Conservation (phyloP, 2,888 invertebrate species). For the Octonoba sinensis region DNA sequence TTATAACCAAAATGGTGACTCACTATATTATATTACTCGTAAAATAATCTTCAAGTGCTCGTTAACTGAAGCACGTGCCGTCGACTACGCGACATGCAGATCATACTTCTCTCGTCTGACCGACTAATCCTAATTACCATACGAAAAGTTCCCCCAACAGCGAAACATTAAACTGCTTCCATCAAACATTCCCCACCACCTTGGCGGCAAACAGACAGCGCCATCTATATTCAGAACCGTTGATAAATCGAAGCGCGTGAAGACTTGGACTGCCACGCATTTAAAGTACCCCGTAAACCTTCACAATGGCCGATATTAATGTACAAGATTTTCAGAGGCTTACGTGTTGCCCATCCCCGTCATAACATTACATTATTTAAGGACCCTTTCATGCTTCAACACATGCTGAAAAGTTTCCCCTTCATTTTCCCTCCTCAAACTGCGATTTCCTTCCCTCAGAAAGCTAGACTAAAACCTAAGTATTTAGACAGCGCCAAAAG, state of each 20-base stretch:
- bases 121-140: constrained; percentile 13
- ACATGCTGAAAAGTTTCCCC: constrained; percentile 7
- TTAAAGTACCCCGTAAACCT: constrained; percentile 21
- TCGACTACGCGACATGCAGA: neutral
- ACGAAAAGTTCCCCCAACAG: neutral
- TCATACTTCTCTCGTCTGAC: constrained; percentile 4
- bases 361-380: neutral
- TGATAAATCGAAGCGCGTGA: constrained; percentile 20
- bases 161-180: constrained; percentile 14
- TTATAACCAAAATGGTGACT: too few species aligned
- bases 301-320: constrained; percentile 16
- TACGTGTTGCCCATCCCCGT: constrained; percentile 1
- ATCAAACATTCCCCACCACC: neutral
- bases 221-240: constrained; percentile 19
- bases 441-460: too few species aligned
- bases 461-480: too few species aligned
- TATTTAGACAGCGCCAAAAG: too few species aligned
- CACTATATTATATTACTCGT: too few species aligned
- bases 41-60: neutral
- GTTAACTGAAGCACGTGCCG: neutral
- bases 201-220: neutral
- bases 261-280: neutral
- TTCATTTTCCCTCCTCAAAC: too few species aligned
- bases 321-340: constrained; percentile 15
- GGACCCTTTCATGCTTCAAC: neutral